Conservation (phyloP, 1,140 invertebrate species). For the Solenopsis invicta region DNA sequence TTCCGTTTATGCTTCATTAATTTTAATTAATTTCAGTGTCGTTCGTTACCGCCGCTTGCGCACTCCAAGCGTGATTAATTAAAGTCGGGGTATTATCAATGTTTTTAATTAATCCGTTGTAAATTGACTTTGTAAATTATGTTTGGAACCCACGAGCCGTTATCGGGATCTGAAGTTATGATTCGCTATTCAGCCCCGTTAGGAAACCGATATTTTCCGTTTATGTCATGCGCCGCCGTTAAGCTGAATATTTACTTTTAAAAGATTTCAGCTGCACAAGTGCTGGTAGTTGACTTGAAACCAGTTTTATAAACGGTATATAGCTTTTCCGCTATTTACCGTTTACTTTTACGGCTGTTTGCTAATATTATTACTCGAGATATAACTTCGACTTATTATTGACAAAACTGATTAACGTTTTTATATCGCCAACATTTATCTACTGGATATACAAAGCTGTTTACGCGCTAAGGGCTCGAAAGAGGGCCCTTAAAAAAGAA, state of each 20-base stretch:
- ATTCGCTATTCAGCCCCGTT: conserved; percentile 28
- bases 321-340: conserved; percentile 38
- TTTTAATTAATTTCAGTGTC: conserved; percentile 76
- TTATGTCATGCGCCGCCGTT: conserved; percentile 19
- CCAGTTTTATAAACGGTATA: conserved; percentile 46
- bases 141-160: conserved; percentile 37
- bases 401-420: conserved; percentile 33
- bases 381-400: conserved; percentile 23
- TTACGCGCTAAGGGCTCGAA: background rate
- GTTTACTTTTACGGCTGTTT: conserved; percentile 33
- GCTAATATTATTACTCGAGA: conserved; percentile 19
- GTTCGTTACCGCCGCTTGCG: conserved; percentile 64
- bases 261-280: conserved; percentile 25
- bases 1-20: conserved; percentile 78
- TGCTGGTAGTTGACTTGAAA: conserved; percentile 14
- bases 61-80: conserved; percentile 67
- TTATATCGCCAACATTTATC: background rate
- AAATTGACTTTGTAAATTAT: conserved; percentile 73
- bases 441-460: background rate
- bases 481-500: background rate
- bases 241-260: conserved; percentile 48
- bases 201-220: conserved; percentile 52
- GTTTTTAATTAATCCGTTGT: conserved; percentile 74
- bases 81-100: conserved; percentile 69
- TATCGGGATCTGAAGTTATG: conserved; percentile 47